phyloP scores from a whole-genome alignment of 2,797 vertebrate species.

The Poeciliopsis paucimaculata region DNA sequence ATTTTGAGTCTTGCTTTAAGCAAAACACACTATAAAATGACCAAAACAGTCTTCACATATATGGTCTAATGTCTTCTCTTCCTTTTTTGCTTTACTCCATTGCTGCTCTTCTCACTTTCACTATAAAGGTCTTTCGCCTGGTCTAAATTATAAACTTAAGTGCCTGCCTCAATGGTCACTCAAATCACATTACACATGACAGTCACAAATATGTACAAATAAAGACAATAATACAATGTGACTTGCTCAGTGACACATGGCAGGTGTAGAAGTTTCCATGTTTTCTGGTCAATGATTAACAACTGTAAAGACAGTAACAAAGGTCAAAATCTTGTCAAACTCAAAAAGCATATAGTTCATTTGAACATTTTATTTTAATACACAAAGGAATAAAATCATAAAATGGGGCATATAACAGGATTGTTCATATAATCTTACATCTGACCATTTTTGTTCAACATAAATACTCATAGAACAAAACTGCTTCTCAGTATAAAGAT shows the following conservation, averaged over 20 bases:
- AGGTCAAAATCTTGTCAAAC: background rate
- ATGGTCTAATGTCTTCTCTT: too few relatives aligned
- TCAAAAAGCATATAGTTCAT: background rate
- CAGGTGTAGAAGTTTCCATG: background rate
- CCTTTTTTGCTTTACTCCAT: too few relatives aligned
- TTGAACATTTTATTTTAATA: background rate
- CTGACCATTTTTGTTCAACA: background rate
- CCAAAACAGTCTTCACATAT: too few relatives aligned
- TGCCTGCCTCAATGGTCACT: background rate
- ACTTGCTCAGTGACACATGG: background rate
- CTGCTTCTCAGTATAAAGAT: background rate
- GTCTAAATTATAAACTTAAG: too few relatives aligned
- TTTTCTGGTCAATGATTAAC: background rate
- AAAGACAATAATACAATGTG: background rate
- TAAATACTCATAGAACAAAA: background rate
- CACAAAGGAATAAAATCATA: background rate
- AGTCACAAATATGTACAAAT: background rate
- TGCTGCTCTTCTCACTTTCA: too few relatives aligned
- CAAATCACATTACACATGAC: background rate
- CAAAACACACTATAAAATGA: too few relatives aligned
- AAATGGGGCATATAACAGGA: too few relatives aligned
- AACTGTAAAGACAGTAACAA: background rate
- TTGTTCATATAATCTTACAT: background rate
- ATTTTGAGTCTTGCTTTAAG: too few relatives aligned
- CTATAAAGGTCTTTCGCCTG: too few relatives aligned